A percentile compares a stretch with the other conserved stretches of the same genome.
Conservation (phyloP, 1,140 invertebrate genomes). For the Drosophila repletoides region DNA sequence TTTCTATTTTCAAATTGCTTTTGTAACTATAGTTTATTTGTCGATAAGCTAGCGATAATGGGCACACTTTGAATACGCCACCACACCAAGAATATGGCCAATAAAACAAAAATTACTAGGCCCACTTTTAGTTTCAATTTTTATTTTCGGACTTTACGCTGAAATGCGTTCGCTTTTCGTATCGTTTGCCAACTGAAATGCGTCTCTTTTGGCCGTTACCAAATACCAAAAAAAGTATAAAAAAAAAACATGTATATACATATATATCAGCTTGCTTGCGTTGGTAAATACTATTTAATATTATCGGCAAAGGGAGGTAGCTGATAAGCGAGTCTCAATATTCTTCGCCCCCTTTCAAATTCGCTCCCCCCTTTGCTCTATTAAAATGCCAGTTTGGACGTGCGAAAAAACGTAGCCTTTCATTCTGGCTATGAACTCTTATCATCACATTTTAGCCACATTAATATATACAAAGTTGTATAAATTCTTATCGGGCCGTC, state of each 20-base stretch:
- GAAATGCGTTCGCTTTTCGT: slow-evolving; percentile 70
- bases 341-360: background rate
- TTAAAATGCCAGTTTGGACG: background rate
- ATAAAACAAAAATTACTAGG: too few species aligned
- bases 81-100: slow-evolving; percentile 12
- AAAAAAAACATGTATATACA: too few species aligned
- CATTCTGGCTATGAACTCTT: slow-evolving; percentile 37
- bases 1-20: slow-evolving; percentile 29
- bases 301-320: slow-evolving; percentile 42
- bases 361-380: background rate
- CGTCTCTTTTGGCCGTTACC: slow-evolving; percentile 42
- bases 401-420: slow-evolving; percentile 22
- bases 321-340: slow-evolving; percentile 57
- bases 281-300: slow-evolving; percentile 48
- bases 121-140: slow-evolving; percentile 37
- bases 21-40: slow-evolving; percentile 42
- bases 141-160: slow-evolving; percentile 34
- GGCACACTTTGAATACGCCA: slow-evolving; percentile 49
- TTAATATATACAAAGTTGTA: slow-evolving; percentile 28
- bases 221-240: too few species aligned
- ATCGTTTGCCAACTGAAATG: slow-evolving; percentile 67
- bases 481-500: slow-evolving; percentile 15
- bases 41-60: slow-evolving; percentile 64
- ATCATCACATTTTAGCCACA: slow-evolving; percentile 50
- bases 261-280: slow-evolving; percentile 37